Conservation (phyloP, 2,797 vertebrate genomes). For the Semotilus atromaculatus region DNA sequence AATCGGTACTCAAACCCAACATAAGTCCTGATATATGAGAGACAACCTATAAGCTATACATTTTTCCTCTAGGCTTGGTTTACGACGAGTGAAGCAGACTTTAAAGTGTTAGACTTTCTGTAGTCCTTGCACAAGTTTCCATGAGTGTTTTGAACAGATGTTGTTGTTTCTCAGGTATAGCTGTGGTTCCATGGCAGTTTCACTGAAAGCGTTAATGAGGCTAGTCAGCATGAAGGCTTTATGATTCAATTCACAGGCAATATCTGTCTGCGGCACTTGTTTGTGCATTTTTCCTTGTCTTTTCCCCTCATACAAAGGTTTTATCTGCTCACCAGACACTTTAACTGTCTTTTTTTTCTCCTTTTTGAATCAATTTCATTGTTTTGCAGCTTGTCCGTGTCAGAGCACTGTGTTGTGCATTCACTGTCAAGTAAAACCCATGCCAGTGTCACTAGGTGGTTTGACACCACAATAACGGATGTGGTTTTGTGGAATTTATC, state of each 20-base stretch:
- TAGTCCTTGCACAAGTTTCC: neutral
- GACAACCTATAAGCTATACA: neutral
- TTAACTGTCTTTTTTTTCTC: constrained; percentile 14
- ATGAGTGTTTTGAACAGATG: constrained; percentile 13
- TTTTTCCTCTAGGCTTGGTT: neutral
- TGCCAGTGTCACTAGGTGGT: neutral
- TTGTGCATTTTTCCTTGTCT: constrained; percentile 14
- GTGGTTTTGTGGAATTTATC: neutral
- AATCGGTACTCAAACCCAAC: neutral
- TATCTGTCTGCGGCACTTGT: constrained; percentile 2
- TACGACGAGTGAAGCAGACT: neutral
- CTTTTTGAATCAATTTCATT: constrained; percentile 27
- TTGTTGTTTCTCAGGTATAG: neutral
- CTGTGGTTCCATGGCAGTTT: constrained; percentile 2
- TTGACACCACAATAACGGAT: neutral
- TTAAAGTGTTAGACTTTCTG: neutral
- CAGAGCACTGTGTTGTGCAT: neutral
- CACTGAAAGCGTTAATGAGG: constrained; percentile 31
- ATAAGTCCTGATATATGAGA: neutral
- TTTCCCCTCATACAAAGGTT: constrained; percentile 9
- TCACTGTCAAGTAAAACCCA: constrained; percentile 29
- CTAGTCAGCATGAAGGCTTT: constrained; percentile 14
- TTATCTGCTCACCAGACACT: constrained; percentile 32
- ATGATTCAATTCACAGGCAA: constrained; percentile 33
- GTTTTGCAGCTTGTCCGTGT: constrained; percentile 33